Evolutionary conservation across 1,140 invertebrate species (phyloP).

Genomic region (Odontomachus brunneus): DNA sequence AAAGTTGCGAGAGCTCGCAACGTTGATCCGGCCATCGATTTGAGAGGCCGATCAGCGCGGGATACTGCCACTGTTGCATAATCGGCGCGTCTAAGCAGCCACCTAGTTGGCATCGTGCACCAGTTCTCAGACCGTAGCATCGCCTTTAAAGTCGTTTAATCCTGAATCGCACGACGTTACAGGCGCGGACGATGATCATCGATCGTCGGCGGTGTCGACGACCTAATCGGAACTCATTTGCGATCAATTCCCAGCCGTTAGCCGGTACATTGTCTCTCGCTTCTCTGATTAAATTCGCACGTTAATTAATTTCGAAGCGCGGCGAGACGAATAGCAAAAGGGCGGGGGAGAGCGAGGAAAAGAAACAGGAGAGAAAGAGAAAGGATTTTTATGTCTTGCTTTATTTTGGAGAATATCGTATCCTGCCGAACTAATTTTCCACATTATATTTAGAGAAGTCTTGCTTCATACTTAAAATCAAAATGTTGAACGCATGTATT

Average conservation of each 20-base stretch:
- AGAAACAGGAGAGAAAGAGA: constrained; percentile 1
- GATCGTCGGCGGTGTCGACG: constrained; percentile 25
- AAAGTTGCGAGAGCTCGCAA: constrained; percentile 44
- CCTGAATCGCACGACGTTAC: constrained; percentile 28
- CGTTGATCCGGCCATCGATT: constrained; percentile 30
- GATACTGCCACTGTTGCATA: constrained; percentile 55
- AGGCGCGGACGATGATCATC: constrained; percentile 7
- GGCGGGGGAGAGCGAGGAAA: background rate
- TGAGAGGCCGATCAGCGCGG: constrained; percentile 53
- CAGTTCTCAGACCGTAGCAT: constrained; percentile 48
- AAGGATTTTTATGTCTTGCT: background rate
- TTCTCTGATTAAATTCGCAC: constrained; percentile 18
- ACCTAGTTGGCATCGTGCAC: constrained; percentile 39
- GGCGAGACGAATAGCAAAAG: background rate
- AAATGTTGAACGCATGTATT: too few relatives aligned
- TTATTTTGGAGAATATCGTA: too few relatives aligned
- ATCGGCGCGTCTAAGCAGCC: constrained; percentile 41
- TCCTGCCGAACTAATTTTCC: too few relatives aligned
- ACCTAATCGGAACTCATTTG: constrained; percentile 40
- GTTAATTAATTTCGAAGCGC: constrained; percentile 14
- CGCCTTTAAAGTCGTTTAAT: constrained; percentile 41
- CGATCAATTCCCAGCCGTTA: background rate
- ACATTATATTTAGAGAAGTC: too few relatives aligned
- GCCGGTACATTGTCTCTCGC: constrained; percentile 21
- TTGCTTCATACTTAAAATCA: too few relatives aligned